Evolutionary conservation across 2,888 invertebrate species (phyloP).

Genomic region (Ophraella communa): DNA sequence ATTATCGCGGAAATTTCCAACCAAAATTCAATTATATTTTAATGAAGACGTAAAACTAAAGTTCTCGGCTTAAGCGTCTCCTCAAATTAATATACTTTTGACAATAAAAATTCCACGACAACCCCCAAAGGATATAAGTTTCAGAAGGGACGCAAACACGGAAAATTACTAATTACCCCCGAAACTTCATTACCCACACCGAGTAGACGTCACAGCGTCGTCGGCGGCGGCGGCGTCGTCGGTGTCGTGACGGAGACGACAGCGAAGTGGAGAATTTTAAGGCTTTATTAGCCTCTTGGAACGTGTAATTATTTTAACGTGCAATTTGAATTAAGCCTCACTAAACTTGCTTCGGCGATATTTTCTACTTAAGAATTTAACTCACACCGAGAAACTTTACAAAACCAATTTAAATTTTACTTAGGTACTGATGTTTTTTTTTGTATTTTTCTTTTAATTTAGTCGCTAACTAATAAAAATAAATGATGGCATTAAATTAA

Average conservation of each 20-base stretch:
- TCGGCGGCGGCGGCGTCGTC: background rate
- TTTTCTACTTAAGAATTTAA: background rate
- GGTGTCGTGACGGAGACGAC: constrained; percentile 13
- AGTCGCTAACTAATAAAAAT: too few species aligned
- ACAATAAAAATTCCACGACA: constrained; percentile 29
- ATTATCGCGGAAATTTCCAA: background rate
- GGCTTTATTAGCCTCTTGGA: constrained; percentile 38
- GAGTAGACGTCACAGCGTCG: background rate
- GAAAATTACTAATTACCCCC: constrained; percentile 43
- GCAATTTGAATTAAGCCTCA: constrained; percentile 40
- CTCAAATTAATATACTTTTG: constrained; percentile 26
- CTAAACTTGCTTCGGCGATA: constrained; percentile 23
- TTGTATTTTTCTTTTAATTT: background rate
- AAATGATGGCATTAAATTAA: background rate
- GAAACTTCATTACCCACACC: constrained; percentile 23
- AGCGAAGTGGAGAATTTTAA: constrained; percentile 31
- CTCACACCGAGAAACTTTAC: background rate
- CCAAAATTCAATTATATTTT: constrained; percentile 15
- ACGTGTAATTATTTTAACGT: constrained; percentile 46
- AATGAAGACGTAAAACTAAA: constrained; percentile 20
- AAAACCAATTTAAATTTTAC: background rate
- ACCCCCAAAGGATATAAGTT: constrained; percentile 25
- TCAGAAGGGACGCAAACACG: constrained; percentile 26
- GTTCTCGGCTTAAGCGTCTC: constrained; percentile 13
- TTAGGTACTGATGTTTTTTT: background rate